A percentile compares a stretch with the other conserved stretches of the same genome.
These are phyloP conservation scores for Antechinus stuartii DNA, from an alignment of 2,113 vertebrate genomes.

Conservation along the genomic window DNA sequence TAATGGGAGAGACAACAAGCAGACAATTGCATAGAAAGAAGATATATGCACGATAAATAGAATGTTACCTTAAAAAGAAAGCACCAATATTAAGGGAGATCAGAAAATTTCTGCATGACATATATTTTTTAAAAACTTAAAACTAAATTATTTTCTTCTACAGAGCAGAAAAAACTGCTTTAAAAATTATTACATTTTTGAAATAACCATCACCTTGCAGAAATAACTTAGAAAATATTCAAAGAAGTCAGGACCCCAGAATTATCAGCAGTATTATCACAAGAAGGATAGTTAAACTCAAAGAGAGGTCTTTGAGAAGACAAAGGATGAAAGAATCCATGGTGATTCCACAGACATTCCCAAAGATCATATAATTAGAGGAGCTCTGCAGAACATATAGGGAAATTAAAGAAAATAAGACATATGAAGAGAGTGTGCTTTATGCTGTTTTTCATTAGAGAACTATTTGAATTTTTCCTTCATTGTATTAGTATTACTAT, in stretches of 20 bases:
- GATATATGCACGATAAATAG: background rate
- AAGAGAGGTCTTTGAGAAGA: background rate
- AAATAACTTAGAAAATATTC: constrained; percentile 50
- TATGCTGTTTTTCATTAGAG: constrained; percentile 12
- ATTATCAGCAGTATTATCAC: background rate
- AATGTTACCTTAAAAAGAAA: background rate
- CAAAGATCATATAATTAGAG: background rate
- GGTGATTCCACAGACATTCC: background rate
- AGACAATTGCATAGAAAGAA: background rate
- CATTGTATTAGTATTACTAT: background rate
- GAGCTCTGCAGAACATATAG: background rate
- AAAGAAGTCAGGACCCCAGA: constrained; percentile 36
- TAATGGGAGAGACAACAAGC: background rate
- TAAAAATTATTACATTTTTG: constrained; percentile 22
- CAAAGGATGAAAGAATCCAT: constrained; percentile 9
- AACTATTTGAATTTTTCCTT: background rate
- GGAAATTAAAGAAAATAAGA: background rate
- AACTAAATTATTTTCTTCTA: background rate
- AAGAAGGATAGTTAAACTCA: background rate
- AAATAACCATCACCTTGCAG: constrained; percentile 18
- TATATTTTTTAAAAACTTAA: constrained; percentile 3
- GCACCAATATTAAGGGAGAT: background rate
- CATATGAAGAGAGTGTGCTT: background rate
- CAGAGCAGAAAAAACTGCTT: background rate
- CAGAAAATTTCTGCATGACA: background rate